A percentile compares a stretch with the other conserved stretches of the same genome.
phyloP scores from a whole-genome alignment of 1,140 invertebrate genomes.

The Diorhabda elongata region DNA sequence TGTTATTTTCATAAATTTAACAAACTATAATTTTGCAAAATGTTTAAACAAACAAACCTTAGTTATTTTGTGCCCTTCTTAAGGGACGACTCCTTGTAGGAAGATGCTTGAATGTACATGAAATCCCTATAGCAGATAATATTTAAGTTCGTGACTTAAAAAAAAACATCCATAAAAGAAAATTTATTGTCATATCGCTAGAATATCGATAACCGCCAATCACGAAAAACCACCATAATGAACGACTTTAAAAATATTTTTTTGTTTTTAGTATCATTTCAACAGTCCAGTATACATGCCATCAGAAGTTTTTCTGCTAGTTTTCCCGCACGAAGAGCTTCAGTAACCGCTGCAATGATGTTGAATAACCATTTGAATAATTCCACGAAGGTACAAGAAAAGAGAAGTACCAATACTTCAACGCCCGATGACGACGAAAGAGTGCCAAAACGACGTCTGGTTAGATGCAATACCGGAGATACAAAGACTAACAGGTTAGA shows the following conservation, averaged over 20 bases:
- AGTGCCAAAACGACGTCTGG: conserved; percentile 37
- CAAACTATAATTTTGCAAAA: no score
- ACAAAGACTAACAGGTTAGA: conserved; percentile 14
- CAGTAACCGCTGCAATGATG: conserved; percentile 32
- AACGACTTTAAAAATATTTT: not conserved
- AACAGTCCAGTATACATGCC: conserved; percentile 45
- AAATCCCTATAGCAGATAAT: not conserved
- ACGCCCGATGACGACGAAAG: conserved; percentile 30
- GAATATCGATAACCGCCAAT: not conserved
- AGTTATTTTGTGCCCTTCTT: no score
- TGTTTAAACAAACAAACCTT: no score
- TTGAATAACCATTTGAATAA: conserved; percentile 16
- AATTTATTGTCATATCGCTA: conserved; percentile 6
- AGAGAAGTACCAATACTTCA: conserved; percentile 31
- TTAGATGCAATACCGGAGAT: conserved; percentile 31
- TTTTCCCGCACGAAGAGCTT: conserved; percentile 41
- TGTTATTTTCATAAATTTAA: no score
- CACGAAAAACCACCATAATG: not conserved
- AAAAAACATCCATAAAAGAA: not conserved
- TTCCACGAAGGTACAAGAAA: conserved; percentile 35
- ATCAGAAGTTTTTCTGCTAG: conserved; percentile 46
- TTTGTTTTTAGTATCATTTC: conserved; percentile 44
- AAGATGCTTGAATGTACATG: no score
- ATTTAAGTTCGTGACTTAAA: conserved; percentile 7
- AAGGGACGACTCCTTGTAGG: no score